Evolutionary conservation across 2,113 vertebrate genomes (phyloP).

Genomic region (Otus sunia): DNA sequence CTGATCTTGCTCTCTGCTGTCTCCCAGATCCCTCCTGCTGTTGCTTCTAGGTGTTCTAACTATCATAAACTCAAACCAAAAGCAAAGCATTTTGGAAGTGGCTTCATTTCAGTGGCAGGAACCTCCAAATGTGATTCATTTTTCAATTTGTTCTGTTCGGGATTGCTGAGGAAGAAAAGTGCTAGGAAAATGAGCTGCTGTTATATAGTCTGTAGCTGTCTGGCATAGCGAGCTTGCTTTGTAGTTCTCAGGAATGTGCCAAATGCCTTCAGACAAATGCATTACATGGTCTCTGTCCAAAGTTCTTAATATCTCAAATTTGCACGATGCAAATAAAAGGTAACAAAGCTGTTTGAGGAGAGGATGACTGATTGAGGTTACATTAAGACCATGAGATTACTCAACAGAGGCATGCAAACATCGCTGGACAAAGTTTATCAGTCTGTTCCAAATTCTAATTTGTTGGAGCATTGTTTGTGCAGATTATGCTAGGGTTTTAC

Average conservation of each 20-base stretch:
- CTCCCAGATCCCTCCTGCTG: not conserved
- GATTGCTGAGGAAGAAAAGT: not conserved
- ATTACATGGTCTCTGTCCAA: slow-evolving; percentile 37
- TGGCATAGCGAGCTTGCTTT: slow-evolving; percentile 5
- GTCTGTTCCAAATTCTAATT: slow-evolving; percentile 63
- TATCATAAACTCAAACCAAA: not conserved
- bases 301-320: slow-evolving; percentile 41
- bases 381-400: slow-evolving; percentile 10
- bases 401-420: slow-evolving; percentile 1
- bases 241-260: not conserved
- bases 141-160: not conserved
- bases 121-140: not conserved
- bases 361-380: slow-evolving; percentile 12
- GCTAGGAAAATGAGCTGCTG: not conserved
- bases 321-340: not conserved
- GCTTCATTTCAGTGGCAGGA: not conserved
- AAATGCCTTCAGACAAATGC: slow-evolving; percentile 26
- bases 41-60: not conserved
- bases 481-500: slow-evolving; percentile 48
- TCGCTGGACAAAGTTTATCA: slow-evolving; percentile 36
- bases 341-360: not conserved
- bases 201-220: not conserved
- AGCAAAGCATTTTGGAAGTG: not conserved
- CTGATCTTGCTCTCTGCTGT: not conserved
- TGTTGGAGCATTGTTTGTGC: slow-evolving; percentile 54